A percentile compares a stretch with the other conserved stretches of the same genome.
phyloP scores from a whole-genome alignment of 1,140 invertebrate genomes.

The Coenobita brevimanus region DNA sequence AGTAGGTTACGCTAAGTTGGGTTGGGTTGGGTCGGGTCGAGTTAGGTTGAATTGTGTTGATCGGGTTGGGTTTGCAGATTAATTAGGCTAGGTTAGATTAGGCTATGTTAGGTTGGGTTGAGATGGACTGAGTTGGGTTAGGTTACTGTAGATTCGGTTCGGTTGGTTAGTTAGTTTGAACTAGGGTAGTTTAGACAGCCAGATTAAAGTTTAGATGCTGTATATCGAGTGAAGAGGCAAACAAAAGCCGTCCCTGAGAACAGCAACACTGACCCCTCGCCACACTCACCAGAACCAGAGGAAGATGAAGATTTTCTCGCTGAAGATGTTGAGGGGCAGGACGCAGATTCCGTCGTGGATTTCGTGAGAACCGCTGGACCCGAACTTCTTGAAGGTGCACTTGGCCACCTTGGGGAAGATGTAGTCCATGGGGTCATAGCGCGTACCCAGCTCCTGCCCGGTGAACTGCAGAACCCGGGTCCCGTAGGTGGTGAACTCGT shows the following conservation, averaged over 20 bases:
- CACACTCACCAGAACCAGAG: constrained; percentile 91
- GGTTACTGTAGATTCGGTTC: no score
- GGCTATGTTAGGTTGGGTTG: no score
- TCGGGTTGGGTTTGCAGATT: no score
- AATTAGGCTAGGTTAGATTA: no score
- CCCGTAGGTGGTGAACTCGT: constrained; percentile 90
- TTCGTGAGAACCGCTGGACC: constrained; percentile 86
- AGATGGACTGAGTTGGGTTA: no score
- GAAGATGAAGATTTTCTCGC: constrained; percentile 97
- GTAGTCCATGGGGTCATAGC: constrained; percentile 87
- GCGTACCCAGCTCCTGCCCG: constrained; percentile 89
- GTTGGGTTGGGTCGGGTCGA: background rate
- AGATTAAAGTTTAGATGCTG: no score
- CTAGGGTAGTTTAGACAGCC: no score
- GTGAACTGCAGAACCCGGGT: constrained; percentile 87
- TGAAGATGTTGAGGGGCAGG: constrained; percentile 91
- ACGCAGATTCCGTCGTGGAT: constrained; percentile 93
- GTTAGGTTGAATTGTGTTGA: background rate
- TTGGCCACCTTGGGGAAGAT: constrained; percentile 94
- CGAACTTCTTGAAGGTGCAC: constrained; percentile 78
- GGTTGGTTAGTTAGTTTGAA: no score
- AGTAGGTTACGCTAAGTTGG: background rate
- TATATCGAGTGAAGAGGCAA: no score
- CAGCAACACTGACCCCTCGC: no score
- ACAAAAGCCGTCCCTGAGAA: no score